Base-by-base conservation (phyloP, 1,140 invertebrate species). In the Euwallacea similis region DNA sequence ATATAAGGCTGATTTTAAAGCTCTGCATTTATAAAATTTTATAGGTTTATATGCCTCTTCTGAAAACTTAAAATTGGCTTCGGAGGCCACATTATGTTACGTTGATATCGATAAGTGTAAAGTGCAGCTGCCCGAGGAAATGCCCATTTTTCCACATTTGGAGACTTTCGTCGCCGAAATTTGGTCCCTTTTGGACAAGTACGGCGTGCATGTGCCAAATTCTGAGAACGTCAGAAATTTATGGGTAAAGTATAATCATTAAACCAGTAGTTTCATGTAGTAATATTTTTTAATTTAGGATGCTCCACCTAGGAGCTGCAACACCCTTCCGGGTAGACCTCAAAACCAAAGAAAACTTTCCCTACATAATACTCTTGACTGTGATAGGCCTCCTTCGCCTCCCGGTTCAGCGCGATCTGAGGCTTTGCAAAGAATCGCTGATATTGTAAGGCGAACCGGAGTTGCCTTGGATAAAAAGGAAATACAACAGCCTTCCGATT, bases 101-200 rank as follows among this genome's bases (percentile, higher is more conserved):
- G 94, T 99, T 50, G 96, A 99, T 83, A 93, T 99, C 72, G 97
- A 99, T 82, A 93, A 92, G 74, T 92, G 91, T 75, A 89, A 88
- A 73, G 91, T 98, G 74, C 94, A 98, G 82, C 85, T 96, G 75
- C 97, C 97, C 0, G 98, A 99, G 85, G 97, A 99, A 82, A 82
- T 98, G 74, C 96, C 96, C 0, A 85, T 89, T 59, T 97, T 99
- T 83, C 98, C 98, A 0, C 91, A 97, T 79, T 89, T 90, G 75
- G 86, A 89, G 68, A 92, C 96, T 74, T 91, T 99, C 74, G 89
- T 91, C 72, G 86, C 90, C 58, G 97, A 98, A 83, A 87, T 98
- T 42, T 88, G 88, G 76, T 88, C 92, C 73, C 84, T 93, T 64
- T 83, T 97, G 72, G 90, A 91, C 77, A 93, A 89, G 81, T 91